These are phyloP conservation scores for Dichetophora obliterata DNA, from an alignment of 2,888 invertebrate genomes.

Conservation along the genomic window DNA sequence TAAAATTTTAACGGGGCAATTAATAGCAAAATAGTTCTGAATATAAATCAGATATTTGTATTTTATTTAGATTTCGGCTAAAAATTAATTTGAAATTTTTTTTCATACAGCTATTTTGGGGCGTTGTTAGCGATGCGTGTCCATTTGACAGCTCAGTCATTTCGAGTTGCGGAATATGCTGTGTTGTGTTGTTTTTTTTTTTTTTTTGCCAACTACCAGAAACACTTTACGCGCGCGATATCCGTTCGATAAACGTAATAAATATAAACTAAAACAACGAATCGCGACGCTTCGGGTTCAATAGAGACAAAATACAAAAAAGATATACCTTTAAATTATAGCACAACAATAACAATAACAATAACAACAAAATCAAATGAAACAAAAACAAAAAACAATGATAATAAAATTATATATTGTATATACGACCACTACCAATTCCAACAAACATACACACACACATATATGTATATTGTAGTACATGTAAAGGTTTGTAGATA, in stretches of 20 bases:
- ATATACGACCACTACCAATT: background rate
- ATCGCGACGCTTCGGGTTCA: slow-evolving; percentile 44
- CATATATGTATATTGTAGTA: background rate
- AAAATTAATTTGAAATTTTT: slow-evolving; percentile 2
- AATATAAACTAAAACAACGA: slow-evolving; percentile 67
- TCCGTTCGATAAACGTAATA: slow-evolving; percentile 70
- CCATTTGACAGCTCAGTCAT: slow-evolving; percentile 5
- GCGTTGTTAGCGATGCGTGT: slow-evolving; percentile 13
- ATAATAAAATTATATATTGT: background rate
- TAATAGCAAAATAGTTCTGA: slow-evolving; percentile 11
- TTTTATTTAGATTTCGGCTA: background rate
- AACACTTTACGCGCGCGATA: slow-evolving; percentile 53
- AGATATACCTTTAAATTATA: slow-evolving; percentile 3
- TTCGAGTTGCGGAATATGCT: background rate
- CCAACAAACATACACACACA: slow-evolving; percentile 4
- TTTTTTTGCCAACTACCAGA: background rate
- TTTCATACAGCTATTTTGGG: slow-evolving; percentile 8
- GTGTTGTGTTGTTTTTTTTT: background rate
- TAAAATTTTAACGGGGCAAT: slow-evolving; percentile 22
- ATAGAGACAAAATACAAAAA: slow-evolving; percentile 52
- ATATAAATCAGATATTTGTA: slow-evolving; percentile 10
- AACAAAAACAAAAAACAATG: background rate
- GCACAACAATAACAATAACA: slow-evolving; percentile 26
- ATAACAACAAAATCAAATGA: slow-evolving; percentile 16
- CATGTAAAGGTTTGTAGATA: background rate